Evolutionary conservation across 2,797 vertebrate species (phyloP).

Genomic region (Danio kyathit): DNA sequence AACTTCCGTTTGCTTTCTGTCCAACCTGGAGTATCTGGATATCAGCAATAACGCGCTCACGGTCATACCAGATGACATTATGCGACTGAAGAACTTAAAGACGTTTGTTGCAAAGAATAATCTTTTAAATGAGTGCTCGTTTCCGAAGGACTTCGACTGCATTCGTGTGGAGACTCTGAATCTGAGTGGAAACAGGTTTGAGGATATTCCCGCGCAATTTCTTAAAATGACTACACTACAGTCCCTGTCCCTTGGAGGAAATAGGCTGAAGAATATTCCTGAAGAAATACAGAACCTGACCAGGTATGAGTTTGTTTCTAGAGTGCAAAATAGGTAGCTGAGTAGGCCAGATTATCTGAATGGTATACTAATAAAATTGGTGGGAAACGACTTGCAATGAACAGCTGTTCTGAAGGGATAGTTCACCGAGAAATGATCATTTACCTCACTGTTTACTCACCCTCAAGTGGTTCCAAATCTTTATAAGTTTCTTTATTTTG

Average conservation of each 20-base stretch:
- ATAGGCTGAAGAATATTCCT: slow-evolving; percentile 91
- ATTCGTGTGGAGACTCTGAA: slow-evolving; percentile 90
- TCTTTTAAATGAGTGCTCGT: slow-evolving; percentile 87
- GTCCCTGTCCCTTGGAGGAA: slow-evolving; percentile 95
- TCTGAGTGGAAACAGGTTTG: slow-evolving; percentile 94
- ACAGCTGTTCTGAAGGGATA: background rate
- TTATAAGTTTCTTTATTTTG: no score
- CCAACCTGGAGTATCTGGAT: slow-evolving; percentile 88
- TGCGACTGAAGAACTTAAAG: slow-evolving; percentile 81
- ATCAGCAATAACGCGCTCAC: slow-evolving; percentile 90
- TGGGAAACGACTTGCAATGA: background rate
- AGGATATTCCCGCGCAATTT: slow-evolving; percentile 86
- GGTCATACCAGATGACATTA: slow-evolving; percentile 83
- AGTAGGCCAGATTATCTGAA: background rate
- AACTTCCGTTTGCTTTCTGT: slow-evolving; percentile 79
- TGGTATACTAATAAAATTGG: background rate
- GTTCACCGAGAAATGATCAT: no score
- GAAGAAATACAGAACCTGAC: slow-evolving; percentile 89
- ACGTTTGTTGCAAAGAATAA: slow-evolving; percentile 96
- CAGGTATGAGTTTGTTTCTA: slow-evolving; percentile 75
- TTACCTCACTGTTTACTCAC: no score
- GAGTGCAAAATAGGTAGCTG: background rate
- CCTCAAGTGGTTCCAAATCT: no score
- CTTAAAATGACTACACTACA: slow-evolving; percentile 85
- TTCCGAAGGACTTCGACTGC: slow-evolving; percentile 90